These are phyloP conservation scores for Phyllopteryx taeniolatus DNA, from an alignment of 2,113 vertebrate species.

Conservation along the genomic window DNA sequence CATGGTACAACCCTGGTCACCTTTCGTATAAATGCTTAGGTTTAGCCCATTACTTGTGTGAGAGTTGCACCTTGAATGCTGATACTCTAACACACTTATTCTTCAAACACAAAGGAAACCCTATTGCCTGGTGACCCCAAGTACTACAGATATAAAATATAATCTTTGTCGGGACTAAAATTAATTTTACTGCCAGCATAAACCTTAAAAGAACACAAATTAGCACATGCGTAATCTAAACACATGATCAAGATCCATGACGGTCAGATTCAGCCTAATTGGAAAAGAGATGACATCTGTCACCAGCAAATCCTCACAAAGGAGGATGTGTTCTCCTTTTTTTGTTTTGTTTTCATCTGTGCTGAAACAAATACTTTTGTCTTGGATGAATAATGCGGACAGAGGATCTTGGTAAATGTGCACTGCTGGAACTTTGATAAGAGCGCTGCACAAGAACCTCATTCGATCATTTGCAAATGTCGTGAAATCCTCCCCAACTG, in stretches of 20 bases:
- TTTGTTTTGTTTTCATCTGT: background rate
- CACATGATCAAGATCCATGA: background rate
- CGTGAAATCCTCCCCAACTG: background rate
- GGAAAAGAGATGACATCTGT: conserved; percentile 31
- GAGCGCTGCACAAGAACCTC: background rate
- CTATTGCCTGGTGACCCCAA: background rate
- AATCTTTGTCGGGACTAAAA: background rate
- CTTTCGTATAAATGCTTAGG: too few relatives aligned
- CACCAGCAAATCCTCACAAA: conserved; percentile 13
- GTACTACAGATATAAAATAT: background rate
- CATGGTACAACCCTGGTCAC: too few relatives aligned
- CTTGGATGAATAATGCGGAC: background rate
- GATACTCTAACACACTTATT: too few relatives aligned
- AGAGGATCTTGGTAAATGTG: background rate
- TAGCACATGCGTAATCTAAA: too few relatives aligned
- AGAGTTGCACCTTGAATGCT: too few relatives aligned
- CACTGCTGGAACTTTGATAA: background rate
- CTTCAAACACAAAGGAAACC: background rate
- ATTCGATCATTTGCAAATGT: background rate
- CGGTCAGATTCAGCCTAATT: conserved; percentile 24
- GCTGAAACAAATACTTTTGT: conserved; percentile 5
- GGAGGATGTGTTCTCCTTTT: background rate
- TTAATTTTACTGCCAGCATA: background rate
- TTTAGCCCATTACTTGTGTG: too few relatives aligned
- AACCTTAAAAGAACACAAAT: background rate